phyloP scores from a whole-genome alignment of 2,888 invertebrate species.

The Watsonalla binaria region DNA sequence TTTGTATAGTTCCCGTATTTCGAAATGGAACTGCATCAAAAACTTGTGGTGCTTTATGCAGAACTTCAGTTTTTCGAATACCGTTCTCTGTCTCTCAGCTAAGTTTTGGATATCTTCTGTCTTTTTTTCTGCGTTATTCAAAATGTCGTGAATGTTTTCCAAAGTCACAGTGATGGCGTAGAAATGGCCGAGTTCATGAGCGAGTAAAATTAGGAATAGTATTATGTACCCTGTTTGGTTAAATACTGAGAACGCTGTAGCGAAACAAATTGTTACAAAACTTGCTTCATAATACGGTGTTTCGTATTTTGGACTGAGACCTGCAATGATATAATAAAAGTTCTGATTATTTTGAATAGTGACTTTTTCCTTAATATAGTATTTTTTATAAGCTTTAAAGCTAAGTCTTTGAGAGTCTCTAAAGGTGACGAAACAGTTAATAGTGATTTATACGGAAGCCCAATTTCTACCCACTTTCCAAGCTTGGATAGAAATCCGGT shows the following conservation, averaged over 20 bases:
- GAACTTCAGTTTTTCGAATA: constrained; percentile 36
- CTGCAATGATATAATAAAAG: constrained; percentile 32
- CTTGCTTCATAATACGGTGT: constrained; percentile 46
- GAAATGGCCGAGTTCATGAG: constrained; percentile 49
- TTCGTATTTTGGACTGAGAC: constrained; percentile 44
- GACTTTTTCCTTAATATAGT: neutral
- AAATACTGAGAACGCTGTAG: constrained; percentile 44
- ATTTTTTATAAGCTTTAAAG: neutral
- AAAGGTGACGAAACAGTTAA: too few species aligned
- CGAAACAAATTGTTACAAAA: constrained; percentile 36
- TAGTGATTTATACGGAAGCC: too few species aligned
- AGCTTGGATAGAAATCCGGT: neutral
- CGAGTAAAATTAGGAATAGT: constrained; percentile 41
- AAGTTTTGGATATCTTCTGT: constrained; percentile 5
- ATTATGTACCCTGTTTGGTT: constrained; percentile 56
- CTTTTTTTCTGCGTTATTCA: constrained; percentile 10
- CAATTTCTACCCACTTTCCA: neutral
- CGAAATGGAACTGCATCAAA: constrained; percentile 34
- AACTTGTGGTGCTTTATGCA: constrained; percentile 52
- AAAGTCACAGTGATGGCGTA: constrained; percentile 44
- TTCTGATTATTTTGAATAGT: neutral
- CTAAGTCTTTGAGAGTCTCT: too few species aligned
- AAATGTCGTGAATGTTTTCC: constrained; percentile 25
- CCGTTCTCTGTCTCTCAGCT: constrained; percentile 2
- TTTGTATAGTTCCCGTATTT: constrained; percentile 38